A percentile compares a stretch with the other conserved stretches of the same genome.
phyloP scores from a whole-genome alignment of 1,140 invertebrate genomes.

The Aphaenogaster floridana region DNA sequence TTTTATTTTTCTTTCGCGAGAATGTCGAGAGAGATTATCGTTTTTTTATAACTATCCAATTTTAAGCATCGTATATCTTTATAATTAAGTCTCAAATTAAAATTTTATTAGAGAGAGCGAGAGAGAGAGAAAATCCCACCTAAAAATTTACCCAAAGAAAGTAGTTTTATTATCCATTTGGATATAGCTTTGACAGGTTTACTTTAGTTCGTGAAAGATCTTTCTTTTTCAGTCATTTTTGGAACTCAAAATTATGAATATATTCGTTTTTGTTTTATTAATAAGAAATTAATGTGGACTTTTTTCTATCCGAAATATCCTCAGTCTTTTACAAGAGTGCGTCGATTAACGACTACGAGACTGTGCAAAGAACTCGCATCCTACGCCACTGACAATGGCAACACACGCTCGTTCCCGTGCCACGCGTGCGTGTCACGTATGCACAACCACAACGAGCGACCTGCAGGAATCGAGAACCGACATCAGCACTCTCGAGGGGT shows the following conservation, averaged over 20 bases:
- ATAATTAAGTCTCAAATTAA: neutral
- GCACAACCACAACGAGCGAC: slow-evolving; percentile 65
- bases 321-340: neutral
- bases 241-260: neutral
- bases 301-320: neutral
- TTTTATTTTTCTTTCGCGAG: neutral
- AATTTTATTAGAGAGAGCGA: neutral
- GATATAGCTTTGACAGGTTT: neutral
- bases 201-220: neutral
- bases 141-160: neutral
- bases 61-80: neutral
- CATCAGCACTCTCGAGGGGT: slow-evolving; percentile 75
- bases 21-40: neutral
- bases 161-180: neutral
- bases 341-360: neutral
- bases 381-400: slow-evolving; percentile 67
- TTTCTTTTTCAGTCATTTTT: neutral
- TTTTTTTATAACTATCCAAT: neutral
- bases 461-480: slow-evolving; percentile 74
- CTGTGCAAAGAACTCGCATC: slow-evolving; percentile 17
- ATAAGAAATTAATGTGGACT: neutral
- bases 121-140: neutral
- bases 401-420: slow-evolving; percentile 36
- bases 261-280: neutral
- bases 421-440: slow-evolving; percentile 35